Evolutionary conservation across 2,113 vertebrate genomes (phyloP).

Genomic region (Struthio camelus): DNA sequence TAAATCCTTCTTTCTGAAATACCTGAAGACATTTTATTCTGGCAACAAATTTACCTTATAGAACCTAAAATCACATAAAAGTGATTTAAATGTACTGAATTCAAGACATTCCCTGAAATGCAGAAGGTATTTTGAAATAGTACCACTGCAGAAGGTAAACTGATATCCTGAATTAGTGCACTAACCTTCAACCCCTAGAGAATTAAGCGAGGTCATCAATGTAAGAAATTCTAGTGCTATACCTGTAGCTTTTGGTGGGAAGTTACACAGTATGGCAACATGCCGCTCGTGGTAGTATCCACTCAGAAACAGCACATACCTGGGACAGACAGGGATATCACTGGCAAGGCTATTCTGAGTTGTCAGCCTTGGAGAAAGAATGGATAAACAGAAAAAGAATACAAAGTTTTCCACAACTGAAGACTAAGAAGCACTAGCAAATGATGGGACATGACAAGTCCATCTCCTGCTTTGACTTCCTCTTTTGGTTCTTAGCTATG

Average conservation of each 20-base stretch:
- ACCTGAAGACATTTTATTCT: constrained; percentile 49
- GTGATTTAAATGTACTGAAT: constrained; percentile 58
- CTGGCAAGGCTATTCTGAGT: constrained; percentile 45
- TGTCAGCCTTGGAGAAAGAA: constrained; percentile 12
- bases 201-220: neutral
- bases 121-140: neutral
- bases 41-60: constrained; percentile 52
- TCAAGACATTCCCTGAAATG: neutral
- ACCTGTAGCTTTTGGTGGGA: neutral
- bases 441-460: constrained; percentile 13
- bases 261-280: neutral
- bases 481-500: constrained; percentile 17
- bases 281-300: neutral
- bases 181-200: neutral
- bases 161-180: neutral
- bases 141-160: neutral
- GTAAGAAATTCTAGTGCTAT: neutral
- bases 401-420: constrained; percentile 30
- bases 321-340: constrained; percentile 52
- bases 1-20: constrained; percentile 17
- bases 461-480: constrained; percentile 42
- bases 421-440: constrained; percentile 23
- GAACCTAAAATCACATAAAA: constrained; percentile 57
- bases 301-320: constrained; percentile 38
- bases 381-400: constrained; percentile 54